These are phyloP conservation scores for Minunthozetes semirufus DNA, from an alignment of 2,888 invertebrate genomes.

Conservation along the genomic window DNA sequence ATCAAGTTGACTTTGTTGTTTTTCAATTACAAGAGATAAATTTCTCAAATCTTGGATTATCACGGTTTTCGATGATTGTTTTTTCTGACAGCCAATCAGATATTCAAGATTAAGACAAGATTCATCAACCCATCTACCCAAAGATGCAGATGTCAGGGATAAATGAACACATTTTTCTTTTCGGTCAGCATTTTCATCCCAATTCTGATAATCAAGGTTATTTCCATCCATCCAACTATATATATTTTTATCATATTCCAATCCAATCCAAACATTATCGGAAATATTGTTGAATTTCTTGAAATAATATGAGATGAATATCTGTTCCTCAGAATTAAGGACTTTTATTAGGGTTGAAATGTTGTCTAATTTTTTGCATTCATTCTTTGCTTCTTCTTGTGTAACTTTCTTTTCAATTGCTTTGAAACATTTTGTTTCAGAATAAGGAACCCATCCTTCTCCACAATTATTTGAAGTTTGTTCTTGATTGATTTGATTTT, in stretches of 20 bases:
- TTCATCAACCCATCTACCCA: slow-evolving; percentile 1
- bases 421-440: too few species aligned
- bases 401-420: too few species aligned
- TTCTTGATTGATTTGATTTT: too few species aligned
- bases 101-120: background rate
- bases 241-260: background rate
- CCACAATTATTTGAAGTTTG: too few species aligned
- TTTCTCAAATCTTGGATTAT: background rate
- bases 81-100: slow-evolving; percentile 8
- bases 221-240: slow-evolving; percentile 17
- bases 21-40: background rate
- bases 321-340: background rate
- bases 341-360: too few species aligned
- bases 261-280: slow-evolving; percentile 18
- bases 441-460: too few species aligned
- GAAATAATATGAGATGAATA: background rate
- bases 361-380: too few species aligned
- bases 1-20: background rate
- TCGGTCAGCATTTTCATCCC: background rate
- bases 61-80: background rate
- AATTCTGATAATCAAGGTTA: slow-evolving; percentile 5
- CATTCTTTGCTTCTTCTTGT: too few species aligned
- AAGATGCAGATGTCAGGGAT: background rate
- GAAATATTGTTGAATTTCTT: background rate
- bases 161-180: background rate